phyloP scores from a whole-genome alignment of 2,113 vertebrate species.

The Perca flavescens region DNA sequence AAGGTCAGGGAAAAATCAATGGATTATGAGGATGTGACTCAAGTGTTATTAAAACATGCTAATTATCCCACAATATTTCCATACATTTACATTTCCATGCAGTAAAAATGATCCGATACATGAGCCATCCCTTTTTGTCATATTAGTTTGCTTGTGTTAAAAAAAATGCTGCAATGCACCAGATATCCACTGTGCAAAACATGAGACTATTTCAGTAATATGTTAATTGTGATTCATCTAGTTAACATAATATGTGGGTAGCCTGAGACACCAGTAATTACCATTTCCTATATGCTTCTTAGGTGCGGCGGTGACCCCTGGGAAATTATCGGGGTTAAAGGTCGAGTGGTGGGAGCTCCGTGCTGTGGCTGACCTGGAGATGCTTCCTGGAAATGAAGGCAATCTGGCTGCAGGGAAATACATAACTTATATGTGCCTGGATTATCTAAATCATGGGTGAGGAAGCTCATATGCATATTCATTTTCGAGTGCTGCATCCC shows the following conservation, averaged over 20 bases:
- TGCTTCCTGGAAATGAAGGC: slow-evolving; percentile 56
- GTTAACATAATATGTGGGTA: slow-evolving; percentile 77
- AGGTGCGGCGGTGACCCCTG: slow-evolving; percentile 41
- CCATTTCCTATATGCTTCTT: slow-evolving; percentile 69
- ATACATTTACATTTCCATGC: neutral
- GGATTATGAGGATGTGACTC: neutral
- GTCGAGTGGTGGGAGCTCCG: slow-evolving; percentile 49
- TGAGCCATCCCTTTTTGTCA: neutral
- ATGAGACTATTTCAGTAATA: slow-evolving; percentile 51
- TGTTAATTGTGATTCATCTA: slow-evolving; percentile 70
- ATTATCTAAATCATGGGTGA: slow-evolving; percentile 70
- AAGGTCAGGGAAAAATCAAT: slow-evolving; percentile 30
- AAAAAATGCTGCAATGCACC: slow-evolving; percentile 42
- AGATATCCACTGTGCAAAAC: slow-evolving; percentile 29
- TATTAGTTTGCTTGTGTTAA: slow-evolving; percentile 18
- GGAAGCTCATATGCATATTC: slow-evolving; percentile 73
- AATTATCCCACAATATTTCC: neutral
- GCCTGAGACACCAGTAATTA: slow-evolving; percentile 66
- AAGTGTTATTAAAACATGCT: slow-evolving; percentile 9
- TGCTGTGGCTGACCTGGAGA: slow-evolving; percentile 67
- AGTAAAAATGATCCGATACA: slow-evolving; percentile 11
- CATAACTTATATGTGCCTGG: slow-evolving; percentile 54
- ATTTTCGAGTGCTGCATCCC: slow-evolving; percentile 69
- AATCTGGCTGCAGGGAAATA: slow-evolving; percentile 49
- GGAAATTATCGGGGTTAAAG: slow-evolving; percentile 79